These are phyloP conservation scores for Lithosia quadra DNA, from an alignment of 2,888 invertebrate species.

Conservation along the genomic window DNA sequence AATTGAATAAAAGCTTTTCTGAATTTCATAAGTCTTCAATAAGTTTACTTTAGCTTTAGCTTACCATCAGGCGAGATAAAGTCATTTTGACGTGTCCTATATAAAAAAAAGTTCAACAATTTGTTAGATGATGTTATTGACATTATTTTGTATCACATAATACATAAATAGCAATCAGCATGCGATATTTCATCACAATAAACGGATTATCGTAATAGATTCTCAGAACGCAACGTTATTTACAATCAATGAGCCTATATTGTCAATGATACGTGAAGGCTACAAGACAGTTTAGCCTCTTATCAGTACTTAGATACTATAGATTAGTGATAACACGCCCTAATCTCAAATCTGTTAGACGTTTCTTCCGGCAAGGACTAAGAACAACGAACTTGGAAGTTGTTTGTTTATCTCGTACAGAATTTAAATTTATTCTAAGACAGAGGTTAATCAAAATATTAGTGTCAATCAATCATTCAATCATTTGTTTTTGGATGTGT, in stretches of 20 bases:
- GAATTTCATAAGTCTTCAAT: too few species aligned
- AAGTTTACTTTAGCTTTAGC: too few species aligned
- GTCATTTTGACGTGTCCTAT: too few species aligned
- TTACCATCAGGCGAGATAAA: too few species aligned
- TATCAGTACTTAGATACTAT: constrained; percentile 33
- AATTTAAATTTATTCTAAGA: not conserved
- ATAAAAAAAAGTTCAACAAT: not conserved
- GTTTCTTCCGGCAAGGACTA: not conserved
- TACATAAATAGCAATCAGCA: not conserved
- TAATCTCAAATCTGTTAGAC: constrained; percentile 13
- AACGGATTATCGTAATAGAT: constrained; percentile 2
- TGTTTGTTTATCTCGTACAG: not conserved
- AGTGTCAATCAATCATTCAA: not conserved
- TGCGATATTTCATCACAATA: not conserved
- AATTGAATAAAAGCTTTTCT: too few species aligned
- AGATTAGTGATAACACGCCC: constrained; percentile 39
- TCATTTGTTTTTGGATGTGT: not conserved
- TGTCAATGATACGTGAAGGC: constrained; percentile 41
- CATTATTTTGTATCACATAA: not conserved
- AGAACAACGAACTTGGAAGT: not conserved
- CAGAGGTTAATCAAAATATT: not conserved
- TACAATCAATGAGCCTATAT: constrained; percentile 38
- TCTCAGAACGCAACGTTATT: constrained; percentile 21
- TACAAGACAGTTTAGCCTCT: constrained; percentile 6
- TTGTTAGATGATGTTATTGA: not conserved